Base-by-base conservation (phyloP, 2,888 invertebrate species). In the Epirrhoe tristata region DNA sequence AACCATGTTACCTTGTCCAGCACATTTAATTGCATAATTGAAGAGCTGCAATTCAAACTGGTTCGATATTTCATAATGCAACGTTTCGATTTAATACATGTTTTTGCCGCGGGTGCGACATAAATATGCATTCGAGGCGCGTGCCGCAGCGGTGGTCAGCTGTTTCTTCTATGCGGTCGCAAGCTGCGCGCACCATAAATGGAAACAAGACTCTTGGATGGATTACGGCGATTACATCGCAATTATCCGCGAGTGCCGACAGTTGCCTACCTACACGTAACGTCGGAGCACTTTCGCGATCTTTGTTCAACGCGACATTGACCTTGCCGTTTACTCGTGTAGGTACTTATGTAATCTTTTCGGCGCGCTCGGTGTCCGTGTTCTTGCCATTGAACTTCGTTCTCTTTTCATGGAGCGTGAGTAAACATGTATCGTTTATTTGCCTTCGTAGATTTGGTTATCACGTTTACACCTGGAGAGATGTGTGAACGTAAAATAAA, bases 221-320 rank as follows among this genome's bases (percentile, higher is more conserved):
- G 90, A 93, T 92, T 93, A 92, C 92, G 86, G 63, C 87, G 90
- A 92, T 93, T 93, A 92, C 91, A 88, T 88, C 85, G 91, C 91
- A 91, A 92, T 92, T 91, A 91, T 90, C 85, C 85, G 85, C 76
- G 81, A 85, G 82, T 80, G 82, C 77, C 78, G 80, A 77, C 80
- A 80, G 77, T 81, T 74, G 82, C 80, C 82, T 63, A 84, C 39
- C 39, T 43, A 43, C 39, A 43, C 87, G 83, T 84, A 85, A 86
- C 84, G 80, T 78, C 79, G 83, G 83, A 87, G 87, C 91, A 92
- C 93, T 93, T 92, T 93, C 92, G 87, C 91, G 88, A 88, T 90
- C 90, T 91, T 90, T 88, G 90, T 90, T 88, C 86, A 74, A 75
- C 75, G 83, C 84, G 92, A 87, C 91, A 93, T 91, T 93, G 93